A percentile compares a stretch with the other conserved stretches of the same genome.
Conservation (phyloP, 2,797 vertebrate species). For the Anolis apletophallus region DNA sequence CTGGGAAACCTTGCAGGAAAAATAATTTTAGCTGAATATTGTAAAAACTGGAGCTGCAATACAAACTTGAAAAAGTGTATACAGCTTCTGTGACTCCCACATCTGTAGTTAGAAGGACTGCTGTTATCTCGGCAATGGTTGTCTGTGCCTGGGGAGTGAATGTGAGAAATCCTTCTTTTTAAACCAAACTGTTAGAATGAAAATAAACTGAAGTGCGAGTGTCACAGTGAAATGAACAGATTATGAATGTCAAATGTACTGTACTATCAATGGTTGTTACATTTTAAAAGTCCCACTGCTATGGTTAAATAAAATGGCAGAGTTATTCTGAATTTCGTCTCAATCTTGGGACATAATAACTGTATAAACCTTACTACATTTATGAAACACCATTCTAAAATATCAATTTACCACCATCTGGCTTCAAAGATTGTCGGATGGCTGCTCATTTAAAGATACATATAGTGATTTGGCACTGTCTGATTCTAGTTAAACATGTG, state of each 20-base stretch:
- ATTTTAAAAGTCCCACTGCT: conserved; percentile 18
- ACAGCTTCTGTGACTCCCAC: background rate
- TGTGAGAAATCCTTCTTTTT: background rate
- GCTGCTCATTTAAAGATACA: conserved; percentile 19
- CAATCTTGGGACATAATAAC: conserved; percentile 19
- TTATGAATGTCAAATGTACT: conserved; percentile 24
- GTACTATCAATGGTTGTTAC: background rate
- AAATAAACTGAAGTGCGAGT: conserved; percentile 2
- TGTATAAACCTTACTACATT: conserved; percentile 9
- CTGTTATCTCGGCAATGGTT: background rate
- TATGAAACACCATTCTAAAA: conserved; percentile 3
- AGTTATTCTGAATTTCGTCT: background rate
- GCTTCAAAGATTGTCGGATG: background rate
- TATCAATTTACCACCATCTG: conserved; percentile 32
- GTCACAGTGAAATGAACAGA: conserved; percentile 11
- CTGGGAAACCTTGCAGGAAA: too few relatives aligned
- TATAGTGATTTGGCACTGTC: background rate
- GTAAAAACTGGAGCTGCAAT: background rate
- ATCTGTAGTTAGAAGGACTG: background rate
- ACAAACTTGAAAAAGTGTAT: background rate
- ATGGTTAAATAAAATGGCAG: conserved; percentile 4
- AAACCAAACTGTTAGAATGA: background rate
- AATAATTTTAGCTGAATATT: background rate
- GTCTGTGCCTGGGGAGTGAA: background rate
- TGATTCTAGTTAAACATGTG: background rate